A percentile compares a stretch with the other conserved stretches of the same genome.
These are phyloP conservation scores for Andrena praecox DNA, from an alignment of 2,888 invertebrate species.

Conservation along the genomic window DNA sequence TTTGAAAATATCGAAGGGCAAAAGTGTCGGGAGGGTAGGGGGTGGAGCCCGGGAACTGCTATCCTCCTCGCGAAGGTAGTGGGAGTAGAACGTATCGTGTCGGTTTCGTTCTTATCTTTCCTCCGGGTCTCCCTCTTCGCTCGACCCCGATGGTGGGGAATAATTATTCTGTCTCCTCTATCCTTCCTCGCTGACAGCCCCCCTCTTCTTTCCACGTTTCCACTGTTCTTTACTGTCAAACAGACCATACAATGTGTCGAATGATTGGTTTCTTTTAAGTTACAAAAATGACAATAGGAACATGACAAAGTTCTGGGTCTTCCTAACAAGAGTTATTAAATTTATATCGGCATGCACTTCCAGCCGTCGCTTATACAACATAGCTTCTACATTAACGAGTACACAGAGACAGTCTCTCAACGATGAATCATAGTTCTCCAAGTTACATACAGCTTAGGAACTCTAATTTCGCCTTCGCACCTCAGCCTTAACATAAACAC, in stretches of 20 bases:
- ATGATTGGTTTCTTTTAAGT: not conserved
- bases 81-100: slow-evolving; percentile 68
- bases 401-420: not conserved
- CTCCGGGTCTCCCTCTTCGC: slow-evolving; percentile 33
- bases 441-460: not conserved
- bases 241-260: not conserved
- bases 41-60: slow-evolving; percentile 77
- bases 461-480: not conserved
- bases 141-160: slow-evolving; percentile 37
- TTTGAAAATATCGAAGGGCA: slow-evolving; percentile 29
- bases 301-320: no score
- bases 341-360: no score
- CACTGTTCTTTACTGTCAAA: not conserved
- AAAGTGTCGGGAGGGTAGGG: slow-evolving; percentile 63
- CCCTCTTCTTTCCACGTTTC: not conserved
- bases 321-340: no score
- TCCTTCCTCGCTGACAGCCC: not conserved
- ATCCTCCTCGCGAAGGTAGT: slow-evolving; percentile 56
- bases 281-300: not conserved
- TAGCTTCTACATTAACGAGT: no score
- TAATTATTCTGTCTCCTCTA: slow-evolving; percentile 27
- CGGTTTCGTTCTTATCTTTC: slow-evolving; percentile 59
- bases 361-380: no score
- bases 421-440: not conserved
- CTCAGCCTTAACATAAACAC: not conserved